Evolutionary conservation across 2,888 invertebrate genomes (phyloP).

Genomic region (Augochlorella aurata): DNA sequence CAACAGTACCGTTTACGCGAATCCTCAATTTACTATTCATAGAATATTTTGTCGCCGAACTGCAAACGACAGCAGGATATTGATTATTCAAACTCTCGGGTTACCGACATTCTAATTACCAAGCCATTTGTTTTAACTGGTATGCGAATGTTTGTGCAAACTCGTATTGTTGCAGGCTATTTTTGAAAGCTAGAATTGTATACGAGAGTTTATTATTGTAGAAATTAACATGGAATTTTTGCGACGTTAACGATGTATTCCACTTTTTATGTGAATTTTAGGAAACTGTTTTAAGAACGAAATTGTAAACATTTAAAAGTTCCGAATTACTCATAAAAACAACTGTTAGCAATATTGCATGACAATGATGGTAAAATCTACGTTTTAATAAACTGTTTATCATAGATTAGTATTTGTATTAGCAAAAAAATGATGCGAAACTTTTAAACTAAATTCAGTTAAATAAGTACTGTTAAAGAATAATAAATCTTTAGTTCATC

Average conservation of each 20-base stretch:
- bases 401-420: too few relatives aligned
- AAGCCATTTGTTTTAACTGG: neutral
- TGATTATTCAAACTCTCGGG: neutral
- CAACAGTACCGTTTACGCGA: neutral
- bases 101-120: neutral
- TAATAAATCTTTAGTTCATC: neutral
- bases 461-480: too few relatives aligned
- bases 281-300: too few relatives aligned
- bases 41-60: neutral
- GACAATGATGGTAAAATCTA: neutral
- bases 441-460: too few relatives aligned
- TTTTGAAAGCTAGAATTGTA: neutral
- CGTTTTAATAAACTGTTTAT: neutral
- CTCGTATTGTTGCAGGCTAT: neutral
- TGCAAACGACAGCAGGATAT: neutral
- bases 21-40: too few relatives aligned
- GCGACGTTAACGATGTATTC: too few relatives aligned
- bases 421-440: too few relatives aligned
- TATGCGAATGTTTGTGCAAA: neutral
- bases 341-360: neutral
- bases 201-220: neutral
- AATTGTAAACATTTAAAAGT: neutral
- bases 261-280: neutral
- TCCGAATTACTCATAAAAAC: neutral
- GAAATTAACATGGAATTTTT: too few relatives aligned